Conservation (phyloP, 1,140 invertebrate genomes). For the Cyrtorhinus lividipennis region DNA sequence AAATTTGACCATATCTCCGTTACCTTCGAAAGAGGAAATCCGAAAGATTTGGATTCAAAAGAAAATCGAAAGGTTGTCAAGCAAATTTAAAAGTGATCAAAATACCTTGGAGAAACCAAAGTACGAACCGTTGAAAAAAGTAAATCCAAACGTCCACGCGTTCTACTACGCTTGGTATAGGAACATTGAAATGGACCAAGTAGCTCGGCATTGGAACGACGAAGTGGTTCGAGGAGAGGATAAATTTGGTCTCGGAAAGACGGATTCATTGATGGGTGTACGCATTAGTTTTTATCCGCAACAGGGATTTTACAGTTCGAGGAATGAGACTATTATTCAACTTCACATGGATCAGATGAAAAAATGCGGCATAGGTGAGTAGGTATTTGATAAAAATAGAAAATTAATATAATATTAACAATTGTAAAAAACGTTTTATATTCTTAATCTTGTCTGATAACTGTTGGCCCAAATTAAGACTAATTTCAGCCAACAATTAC, state of each 20-base stretch:
- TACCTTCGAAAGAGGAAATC: slow-evolving; percentile 21
- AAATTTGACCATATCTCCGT: background rate
- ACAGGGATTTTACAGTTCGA: slow-evolving; percentile 36
- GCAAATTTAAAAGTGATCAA: slow-evolving; percentile 15
- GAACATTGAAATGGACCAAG: slow-evolving; percentile 31
- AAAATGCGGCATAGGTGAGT: slow-evolving; percentile 31
- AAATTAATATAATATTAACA: too few species aligned
- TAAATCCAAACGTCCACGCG: slow-evolving; percentile 35
- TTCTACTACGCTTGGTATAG: slow-evolving; percentile 39
- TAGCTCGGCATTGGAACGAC: slow-evolving; percentile 33
- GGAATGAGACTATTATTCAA: slow-evolving; percentile 33
- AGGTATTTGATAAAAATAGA: too few species aligned
- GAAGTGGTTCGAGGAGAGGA: slow-evolving; percentile 34
- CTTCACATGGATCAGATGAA: slow-evolving; percentile 34
- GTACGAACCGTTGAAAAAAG: slow-evolving; percentile 31
- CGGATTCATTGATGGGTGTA: slow-evolving; percentile 29
- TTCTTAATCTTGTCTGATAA: too few species aligned
- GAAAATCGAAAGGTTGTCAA: slow-evolving; percentile 24
- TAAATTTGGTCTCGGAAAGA: slow-evolving; percentile 33
- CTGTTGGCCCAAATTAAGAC: too few species aligned
- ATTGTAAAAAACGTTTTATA: too few species aligned
- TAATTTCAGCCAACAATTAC: too few species aligned
- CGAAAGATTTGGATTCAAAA: slow-evolving; percentile 21
- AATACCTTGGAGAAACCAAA: slow-evolving; percentile 8
- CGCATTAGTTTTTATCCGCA: slow-evolving; percentile 30